phyloP scores from a whole-genome alignment of 2,888 invertebrate species.

The Sarcophaga subvicina region DNA sequence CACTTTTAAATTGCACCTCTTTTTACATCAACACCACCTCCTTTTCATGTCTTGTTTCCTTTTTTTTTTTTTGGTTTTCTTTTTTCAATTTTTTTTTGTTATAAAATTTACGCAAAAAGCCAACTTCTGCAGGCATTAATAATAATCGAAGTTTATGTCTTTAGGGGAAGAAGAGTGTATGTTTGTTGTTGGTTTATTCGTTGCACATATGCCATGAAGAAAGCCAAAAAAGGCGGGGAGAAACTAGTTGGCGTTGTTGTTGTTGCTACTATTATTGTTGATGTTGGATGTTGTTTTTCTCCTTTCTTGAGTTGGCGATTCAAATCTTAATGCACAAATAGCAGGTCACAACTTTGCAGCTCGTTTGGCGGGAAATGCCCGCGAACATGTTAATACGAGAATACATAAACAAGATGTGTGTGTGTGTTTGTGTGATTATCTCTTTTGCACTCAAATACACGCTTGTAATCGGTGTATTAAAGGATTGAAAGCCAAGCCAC shows the following conservation, averaged over 20 bases:
- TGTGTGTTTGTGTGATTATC: constrained; percentile 65
- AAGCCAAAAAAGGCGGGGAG: constrained; percentile 66
- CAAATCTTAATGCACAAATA: constrained; percentile 71
- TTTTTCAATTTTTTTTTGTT: background rate
- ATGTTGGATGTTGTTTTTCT: constrained; percentile 8
- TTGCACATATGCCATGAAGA: background rate
- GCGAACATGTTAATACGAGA: constrained; percentile 66
- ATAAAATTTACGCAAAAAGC: constrained; percentile 52
- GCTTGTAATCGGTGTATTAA: background rate
- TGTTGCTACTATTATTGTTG: constrained; percentile 16
- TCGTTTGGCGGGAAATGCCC: constrained; percentile 71
- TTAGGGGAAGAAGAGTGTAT: constrained; percentile 33
- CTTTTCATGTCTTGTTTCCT: constrained; percentile 5
- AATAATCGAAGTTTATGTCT: constrained; percentile 64
- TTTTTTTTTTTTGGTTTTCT: no score
- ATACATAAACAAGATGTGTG: constrained; percentile 38
- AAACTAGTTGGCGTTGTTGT: constrained; percentile 46
- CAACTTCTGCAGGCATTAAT: constrained; percentile 46
- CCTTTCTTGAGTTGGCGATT: constrained; percentile 58
- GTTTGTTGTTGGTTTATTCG: background rate
- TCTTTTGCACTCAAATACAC: constrained; percentile 59
- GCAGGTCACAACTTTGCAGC: constrained; percentile 73
- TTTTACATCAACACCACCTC: constrained; percentile 42
- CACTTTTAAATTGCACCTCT: constrained; percentile 31
- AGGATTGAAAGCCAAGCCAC: background rate